Percentiles rank a stretch among this genome's conserved stretches.
Evolutionary conservation across 2,113 vertebrate species (phyloP).

Genomic region (Larimichthys polyactis): DNA sequence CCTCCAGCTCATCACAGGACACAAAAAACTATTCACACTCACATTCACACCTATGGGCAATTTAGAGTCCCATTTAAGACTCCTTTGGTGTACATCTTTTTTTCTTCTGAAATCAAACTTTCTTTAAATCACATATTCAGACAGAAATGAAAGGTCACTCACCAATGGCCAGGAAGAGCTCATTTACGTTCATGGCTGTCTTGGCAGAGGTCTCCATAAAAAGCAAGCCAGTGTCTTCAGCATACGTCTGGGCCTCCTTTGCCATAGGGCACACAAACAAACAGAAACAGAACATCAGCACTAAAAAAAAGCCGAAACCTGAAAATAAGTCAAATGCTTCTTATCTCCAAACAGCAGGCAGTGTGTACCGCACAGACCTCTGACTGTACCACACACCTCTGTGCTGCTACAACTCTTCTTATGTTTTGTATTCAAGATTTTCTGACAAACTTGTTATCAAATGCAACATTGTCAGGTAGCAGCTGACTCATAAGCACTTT

Average conservation of each 20-base stretch:
- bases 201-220: constrained; percentile 91
- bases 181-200: constrained; percentile 90
- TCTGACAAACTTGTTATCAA: neutral
- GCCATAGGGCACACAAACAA: constrained; percentile 1
- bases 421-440: neutral
- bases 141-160: constrained; percentile 37
- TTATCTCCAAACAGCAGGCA: neutral
- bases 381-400: neutral
- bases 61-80: neutral
- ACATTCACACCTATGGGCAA: no score
- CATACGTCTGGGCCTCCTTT: constrained; percentile 88
- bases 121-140: no score
- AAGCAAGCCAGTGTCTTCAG: constrained; percentile 87
- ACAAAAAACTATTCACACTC: no score
- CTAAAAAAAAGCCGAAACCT: neutral
- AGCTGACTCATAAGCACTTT: neutral
- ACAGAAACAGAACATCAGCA: neutral
- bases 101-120: neutral
- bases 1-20: no score
- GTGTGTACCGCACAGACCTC: neutral
- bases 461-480: neutral
- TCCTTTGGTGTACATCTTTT: neutral
- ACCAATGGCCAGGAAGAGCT: constrained; percentile 90
- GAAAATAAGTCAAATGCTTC: neutral
- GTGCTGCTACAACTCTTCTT: neutral